phyloP scores from a whole-genome alignment of 2,797 vertebrate species.

The Lophius americanus region DNA sequence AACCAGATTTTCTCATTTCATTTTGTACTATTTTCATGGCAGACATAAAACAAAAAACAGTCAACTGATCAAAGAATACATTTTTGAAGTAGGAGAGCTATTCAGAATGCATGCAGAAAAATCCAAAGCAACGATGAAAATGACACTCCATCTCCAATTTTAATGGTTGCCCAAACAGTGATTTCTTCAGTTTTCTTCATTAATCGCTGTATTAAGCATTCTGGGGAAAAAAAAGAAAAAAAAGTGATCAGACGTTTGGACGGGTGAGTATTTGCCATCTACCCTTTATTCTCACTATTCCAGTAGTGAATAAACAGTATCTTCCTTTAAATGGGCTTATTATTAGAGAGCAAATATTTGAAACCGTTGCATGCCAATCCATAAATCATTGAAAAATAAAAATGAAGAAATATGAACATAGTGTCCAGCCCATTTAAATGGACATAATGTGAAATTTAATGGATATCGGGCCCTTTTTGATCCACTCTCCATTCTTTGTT shows the following conservation, averaged over 20 bases:
- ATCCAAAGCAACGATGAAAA: conserved; percentile 9
- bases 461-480: conserved; percentile 45
- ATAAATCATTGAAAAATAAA: conserved; percentile 13
- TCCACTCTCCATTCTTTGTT: conserved; percentile 16
- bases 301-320: conserved; percentile 37
- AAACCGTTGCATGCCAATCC: conserved; percentile 8
- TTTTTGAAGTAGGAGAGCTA: background rate
- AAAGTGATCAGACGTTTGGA: conserved; percentile 69
- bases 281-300: conserved; percentile 36
- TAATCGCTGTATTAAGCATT: conserved; percentile 60
- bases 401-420: conserved; percentile 6
- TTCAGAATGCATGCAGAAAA: background rate
- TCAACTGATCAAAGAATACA: background rate
- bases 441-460: conserved; percentile 39
- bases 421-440: conserved; percentile 74
- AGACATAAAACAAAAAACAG: background rate
- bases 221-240: conserved; percentile 66
- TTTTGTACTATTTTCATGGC: background rate
- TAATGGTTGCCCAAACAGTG: conserved; percentile 77
- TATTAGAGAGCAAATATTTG: conserved; percentile 7
- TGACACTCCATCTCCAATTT: conserved; percentile 77
- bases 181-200: conserved; percentile 53
- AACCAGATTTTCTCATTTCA: background rate
- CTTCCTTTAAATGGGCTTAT: conserved; percentile 79
- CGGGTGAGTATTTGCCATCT: conserved; percentile 72